Evolutionary conservation across 2,113 vertebrate genomes (phyloP).

Genomic region (Pungitius pungitius): DNA sequence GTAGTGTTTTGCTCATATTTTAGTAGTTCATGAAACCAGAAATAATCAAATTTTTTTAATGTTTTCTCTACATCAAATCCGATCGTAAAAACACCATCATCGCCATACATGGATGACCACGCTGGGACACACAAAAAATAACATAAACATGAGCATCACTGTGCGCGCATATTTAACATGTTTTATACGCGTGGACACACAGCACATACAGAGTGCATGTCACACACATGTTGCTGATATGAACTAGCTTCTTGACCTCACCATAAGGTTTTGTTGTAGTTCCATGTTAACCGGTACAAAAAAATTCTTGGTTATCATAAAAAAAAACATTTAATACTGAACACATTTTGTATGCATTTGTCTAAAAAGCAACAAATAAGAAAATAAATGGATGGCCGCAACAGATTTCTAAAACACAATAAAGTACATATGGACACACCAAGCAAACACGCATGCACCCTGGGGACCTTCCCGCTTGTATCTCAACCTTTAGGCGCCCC

Average conservation of each 20-base stretch:
- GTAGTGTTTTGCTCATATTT: constrained; percentile 1
- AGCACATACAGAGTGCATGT: constrained; percentile 10
- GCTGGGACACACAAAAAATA: not conserved
- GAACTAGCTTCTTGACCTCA: constrained; percentile 7
- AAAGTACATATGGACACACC: constrained; percentile 31
- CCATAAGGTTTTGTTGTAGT: constrained; percentile 20
- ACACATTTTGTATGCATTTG: not conserved
- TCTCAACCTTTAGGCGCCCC: constrained; percentile 49
- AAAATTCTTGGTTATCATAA: not conserved
- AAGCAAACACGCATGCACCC: constrained; percentile 42
- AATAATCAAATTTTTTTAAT: not conserved
- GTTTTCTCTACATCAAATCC: not conserved
- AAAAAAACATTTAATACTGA: not conserved
- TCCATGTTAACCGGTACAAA: not conserved
- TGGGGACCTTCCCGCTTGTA: constrained; percentile 42
- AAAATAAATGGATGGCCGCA: not conserved
- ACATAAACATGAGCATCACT: constrained; percentile 8
- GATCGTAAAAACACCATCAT: too few species aligned
- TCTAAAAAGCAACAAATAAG: not conserved
- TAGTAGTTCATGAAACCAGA: not conserved
- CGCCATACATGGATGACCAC: not conserved
- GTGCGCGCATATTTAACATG: not conserved
- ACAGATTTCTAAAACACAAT: constrained; percentile 17
- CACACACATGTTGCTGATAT: constrained; percentile 18
- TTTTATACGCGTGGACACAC: constrained; percentile 14